Evolutionary conservation across 2,888 invertebrate species (phyloP), one percentile per base, ranked within the genome.

Genomic region (Allolobophora icterica): DNA sequence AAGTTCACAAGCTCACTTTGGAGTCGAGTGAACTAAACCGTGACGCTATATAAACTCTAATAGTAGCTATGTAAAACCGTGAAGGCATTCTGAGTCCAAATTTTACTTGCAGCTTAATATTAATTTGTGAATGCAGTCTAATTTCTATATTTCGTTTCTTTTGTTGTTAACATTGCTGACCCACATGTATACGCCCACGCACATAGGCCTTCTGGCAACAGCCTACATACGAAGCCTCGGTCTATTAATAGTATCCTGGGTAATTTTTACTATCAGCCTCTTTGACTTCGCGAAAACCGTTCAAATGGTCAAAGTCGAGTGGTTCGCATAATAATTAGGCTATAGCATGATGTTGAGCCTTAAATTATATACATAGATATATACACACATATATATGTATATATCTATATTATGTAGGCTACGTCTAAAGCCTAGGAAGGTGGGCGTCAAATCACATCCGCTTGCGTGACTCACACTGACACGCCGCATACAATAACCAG

Each of bases 391-490:
- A 84, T 21, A n/a, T 87, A 34, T 35, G 8, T 33, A 84, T 87
- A 34, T 34, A 87, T 84, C 2, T 87, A 34, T 87, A 34, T 35
- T 35, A 35, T 34, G 0, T 35, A 35, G 4, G 19, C 3, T 33
- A 17, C 33, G 84, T 52, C 52, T 13, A 21, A 52, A 19, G 52
- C 24, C 52, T 52, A 52, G 52, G 52, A 52, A 52, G 52, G n/a
- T 71, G 71, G 71, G 71, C 71, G 71, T 71, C 30, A 30, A 11
- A 71, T 71, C 30, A 71, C 71, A 71, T 71, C 71, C 71, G n/a
- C 71, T 71, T 71, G n/a, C 17, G 71, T 71, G 71, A 71, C 71
- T 71, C 71, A 71, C 71, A n/a, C n/a, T n/a, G n/a, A 71, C 71
- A 71, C 71, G 71, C 71, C n/a, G 71, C 30, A n/a, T 71, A 13